Evolutionary conservation across 2,888 invertebrate species (phyloP), one percentile per base, ranked within the genome.

Genomic region (Ochropleura plecta): DNA sequence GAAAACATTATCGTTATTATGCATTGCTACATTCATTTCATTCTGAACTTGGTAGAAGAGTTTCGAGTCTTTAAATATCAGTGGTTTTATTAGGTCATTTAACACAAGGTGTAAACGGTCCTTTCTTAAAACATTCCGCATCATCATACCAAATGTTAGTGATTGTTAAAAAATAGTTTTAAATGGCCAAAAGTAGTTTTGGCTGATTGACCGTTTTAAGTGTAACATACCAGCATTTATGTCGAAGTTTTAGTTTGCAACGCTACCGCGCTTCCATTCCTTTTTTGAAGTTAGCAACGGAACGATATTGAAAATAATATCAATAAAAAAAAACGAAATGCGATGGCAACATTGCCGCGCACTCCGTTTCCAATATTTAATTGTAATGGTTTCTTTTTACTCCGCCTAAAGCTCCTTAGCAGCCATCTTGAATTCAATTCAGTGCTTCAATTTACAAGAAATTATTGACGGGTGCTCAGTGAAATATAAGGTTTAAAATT

Each of bases 351-450:
- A 65, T 62, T 65, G n/a, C 5, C n/a, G 68, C 51, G 5, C 46
- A 63, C 55, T 55, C 18, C 14, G n/a, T 18, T 77, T 62, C 51
- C 64, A 69, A 83, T 83, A 78, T 73, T 81, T 20, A 68, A 78
- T 74, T 60, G 51, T n/a, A 40, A 51, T 20, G 30, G 30, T 48
- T 73, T 70, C 64, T 57, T 79, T 71, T 78, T 49, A 44, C 20
- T 57, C 12, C 30, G 5, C n/a, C 55, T 57, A 69, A 30, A 74
- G 51, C 65, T 68, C 12, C 60, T 68, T 66, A 70, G n/a, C 44
- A 42, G 70, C 83, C 79, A 57, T 83, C 74, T 83, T 74, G 60
- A 46, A 79, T 69, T 79, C 51, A 48, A 74, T 78, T 74, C 60
- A 78, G 55, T 70, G 64, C 70, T 68, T 82, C 65, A 53, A 70